Evolutionary conservation across 2,113 vertebrate species (phyloP), one percentile per base, ranked within the genome.

Genomic region (Charina bottae): DNA sequence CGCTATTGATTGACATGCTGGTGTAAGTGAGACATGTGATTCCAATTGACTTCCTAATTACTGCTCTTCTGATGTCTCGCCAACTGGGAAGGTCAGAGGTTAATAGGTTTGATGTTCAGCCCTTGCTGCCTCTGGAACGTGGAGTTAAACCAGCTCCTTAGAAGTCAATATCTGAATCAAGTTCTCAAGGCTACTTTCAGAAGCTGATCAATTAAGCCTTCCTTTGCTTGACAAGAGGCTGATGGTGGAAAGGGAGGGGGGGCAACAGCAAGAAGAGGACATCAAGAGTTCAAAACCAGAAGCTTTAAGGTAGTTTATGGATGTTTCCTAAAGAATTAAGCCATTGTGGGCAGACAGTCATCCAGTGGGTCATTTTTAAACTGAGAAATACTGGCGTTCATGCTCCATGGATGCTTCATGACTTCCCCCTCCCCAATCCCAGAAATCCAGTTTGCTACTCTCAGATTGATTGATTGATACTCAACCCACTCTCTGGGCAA

Each of bases 1-100:
- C 58, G 88, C 97, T 98, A 98, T 98, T 98, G 98, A 98, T 98
- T 98, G 98, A 98, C 98, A 98, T 95, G 97, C 97, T 96, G 96
- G 97, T 97, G 97, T 98, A 98, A 99, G 98, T 98, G 98, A 99
- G 98, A 98, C 98, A 98, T 97, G 98, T 98, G 97, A 98, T 98
- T 98, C 98, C 97, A 97, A 98, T 98, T 98, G 98, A 99, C 98
- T 99, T 98, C 98, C 99, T 99, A 99, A 99, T 99, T 99, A 99
- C 99, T 98, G 98, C 98, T 98, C 98, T 97, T 96, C 97, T 98
- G 98, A 99, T 98, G 98, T 98, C 97, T 98, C 96, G 94, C 98
- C 98, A 98, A 98, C 98, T 97, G 97, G 95, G 92, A 94, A 96
- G 98, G 97, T 97, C 98, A 99, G 97, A 98, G 98, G 98, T 99